Evolutionary conservation across 2,888 invertebrate species (phyloP), one percentile per base, ranked within the genome.

Genomic region (Ornithoptera alexandrae): DNA sequence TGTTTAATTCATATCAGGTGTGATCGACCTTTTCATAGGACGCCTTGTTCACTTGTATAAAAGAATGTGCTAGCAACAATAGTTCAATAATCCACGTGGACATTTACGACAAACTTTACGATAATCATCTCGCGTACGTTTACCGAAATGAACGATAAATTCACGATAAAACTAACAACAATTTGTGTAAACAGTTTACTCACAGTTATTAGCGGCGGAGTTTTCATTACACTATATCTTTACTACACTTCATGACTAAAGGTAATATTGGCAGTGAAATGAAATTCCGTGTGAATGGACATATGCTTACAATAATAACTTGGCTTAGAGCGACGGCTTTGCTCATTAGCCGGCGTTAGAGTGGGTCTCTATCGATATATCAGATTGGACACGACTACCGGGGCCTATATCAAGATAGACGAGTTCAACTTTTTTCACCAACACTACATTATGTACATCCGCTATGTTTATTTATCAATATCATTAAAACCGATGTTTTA

Each of bases 331-430:
- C 81, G 72, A 76, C 77, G 88, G 90, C 87, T 90, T 89, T 89
- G 84, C 88, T 89, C 90, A 90, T 90, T 90, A 90, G 79, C 79
- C 74, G 78, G 73, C 76, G 73, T 76, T 88, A 75, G 80, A 88
- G 89, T 88, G 84, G 80, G 75, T 60, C 73, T 67, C 72, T 78
- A 77, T 84, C 83, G 81, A 83, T 79, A 76, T 81, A 82, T 84
- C 81, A 80, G 81, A 84, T 84, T 83, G 79, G 79, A 82, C 81
- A 82, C 80, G 79, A 82, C 80, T 78, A 81, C 81, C 79, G 81
- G 57, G 67, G 56, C 24, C 64, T 60, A 46, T 64, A 67, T 67
- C 67, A 57, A 64, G 70, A 70, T 67, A 70, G 57, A 67, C 69
- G 65, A 61, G 61, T 65, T 65, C 58, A 63, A 36, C 60, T 68